Evolutionary conservation across 1,140 invertebrate species (phyloP), one percentile per base, ranked within the genome.

Genomic region (Papilio machaon): DNA sequence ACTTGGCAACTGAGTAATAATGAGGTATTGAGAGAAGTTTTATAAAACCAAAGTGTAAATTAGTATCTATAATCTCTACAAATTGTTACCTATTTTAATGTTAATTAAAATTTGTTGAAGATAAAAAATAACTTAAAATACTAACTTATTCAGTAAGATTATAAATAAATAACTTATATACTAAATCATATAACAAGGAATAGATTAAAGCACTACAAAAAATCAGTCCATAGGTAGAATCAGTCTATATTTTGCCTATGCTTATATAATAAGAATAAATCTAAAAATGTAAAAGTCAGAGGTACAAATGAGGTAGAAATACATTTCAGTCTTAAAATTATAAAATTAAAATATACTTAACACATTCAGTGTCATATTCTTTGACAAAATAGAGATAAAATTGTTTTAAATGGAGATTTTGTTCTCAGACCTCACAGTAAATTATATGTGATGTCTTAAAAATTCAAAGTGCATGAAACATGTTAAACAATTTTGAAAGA

Each of bases 401-500:
- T 6, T 43, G 23, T 43, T 43, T 43, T 43, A 43, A 43, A 43
- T 43, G 1, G 2, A 7, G 38, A 43, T 43, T 43, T 43, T 43
- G 38, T 43, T 43, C 38, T 43, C 38, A 7, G 38, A 58, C n/a
- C n/a, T 13, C n/a, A 2, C 7, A 58, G n/a, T 58, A 58, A 19
- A 30, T 30, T n/a, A 58, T 19, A 2, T 17, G 2, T 19, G 54
- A 58, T 8, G n/a, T 58, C n/a, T 58, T 58, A 1, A 19, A 19
- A 58, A 58, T 58, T n/a, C 6, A 10, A 19, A 58, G 17, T 19
- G 43, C 47, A 74, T 23, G 8, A 77, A 58, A 54, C 15, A 47
- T 17, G 52, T 85, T 83, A 94, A 60, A 94, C 91, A 83, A 94
- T 85, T 89, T 91, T 94, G 80, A 91, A 94, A 52, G 91, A 93